These are phyloP conservation scores for Bufo gargarizans DNA, from an alignment of 2,113 vertebrate genomes.

Conservation along the genomic window DNA sequence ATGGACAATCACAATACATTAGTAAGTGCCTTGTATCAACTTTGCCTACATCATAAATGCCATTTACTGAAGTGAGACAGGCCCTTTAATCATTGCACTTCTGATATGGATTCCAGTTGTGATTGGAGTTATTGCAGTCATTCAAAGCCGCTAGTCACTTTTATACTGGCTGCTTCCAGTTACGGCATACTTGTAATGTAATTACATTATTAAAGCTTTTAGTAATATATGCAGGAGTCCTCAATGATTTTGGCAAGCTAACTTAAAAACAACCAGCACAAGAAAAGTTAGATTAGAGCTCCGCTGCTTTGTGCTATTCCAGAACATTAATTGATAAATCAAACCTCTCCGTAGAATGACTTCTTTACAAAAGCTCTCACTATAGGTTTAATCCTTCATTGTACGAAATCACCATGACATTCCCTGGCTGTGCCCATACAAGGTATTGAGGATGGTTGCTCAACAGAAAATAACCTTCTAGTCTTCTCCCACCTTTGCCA, in stretches of 20 bases:
- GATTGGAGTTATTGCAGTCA: no score
- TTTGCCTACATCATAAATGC: no score
- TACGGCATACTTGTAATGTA: not conserved
- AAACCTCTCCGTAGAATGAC: conserved; percentile 40
- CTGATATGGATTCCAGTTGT: no score
- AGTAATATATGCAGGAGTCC: not conserved
- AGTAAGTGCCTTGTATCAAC: no score
- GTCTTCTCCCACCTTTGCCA: conserved; percentile 69
- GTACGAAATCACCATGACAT: conserved; percentile 64
- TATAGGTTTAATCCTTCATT: conserved; percentile 50
- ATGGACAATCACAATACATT: no score
- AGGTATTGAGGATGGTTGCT: conserved; percentile 78
- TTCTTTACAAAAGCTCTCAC: conserved; percentile 34
- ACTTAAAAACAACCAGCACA: not conserved
- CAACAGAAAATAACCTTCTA: conserved; percentile 67
- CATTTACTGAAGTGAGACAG: no score
- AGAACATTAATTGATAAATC: conserved; percentile 40
- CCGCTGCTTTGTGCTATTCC: conserved; percentile 1
- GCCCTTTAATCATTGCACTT: no score
- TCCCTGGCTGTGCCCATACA: conserved; percentile 75
- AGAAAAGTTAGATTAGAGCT: not conserved
- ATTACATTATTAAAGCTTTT: not conserved
- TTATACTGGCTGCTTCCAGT: not conserved
- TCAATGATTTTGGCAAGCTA: not conserved
- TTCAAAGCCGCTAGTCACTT: no score